Base-by-base conservation (phyloP, 2,113 vertebrate species). In the Clarias gariepinus region DNA sequence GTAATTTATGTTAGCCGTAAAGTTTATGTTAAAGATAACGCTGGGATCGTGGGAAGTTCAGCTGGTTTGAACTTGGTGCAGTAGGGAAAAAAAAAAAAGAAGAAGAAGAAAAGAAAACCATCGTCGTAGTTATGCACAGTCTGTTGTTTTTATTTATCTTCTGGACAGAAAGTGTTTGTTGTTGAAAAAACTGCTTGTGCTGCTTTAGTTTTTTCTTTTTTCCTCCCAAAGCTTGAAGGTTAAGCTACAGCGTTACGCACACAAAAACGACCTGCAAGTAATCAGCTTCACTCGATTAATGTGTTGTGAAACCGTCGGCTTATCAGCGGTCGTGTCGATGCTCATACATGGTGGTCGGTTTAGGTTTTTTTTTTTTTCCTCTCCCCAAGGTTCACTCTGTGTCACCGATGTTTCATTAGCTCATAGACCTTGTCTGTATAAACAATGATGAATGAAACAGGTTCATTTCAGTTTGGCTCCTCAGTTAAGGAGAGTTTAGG, bases 51-150 rank as follows among this genome's bases (percentile, higher is more conserved):
- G 79, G 74, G 81, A 80, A 80, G 83, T 87, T 87, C 89, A 90
- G 87, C 89, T 84, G 89, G 87, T 80, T 86, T 90, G 89, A 60
- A 87, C 76, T 61, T 33, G 4, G 33, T 9, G 25, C 33, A 23
- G 47, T 64, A 30, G 4, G 30, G 2, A 55, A 41, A 57, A 3
- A 16, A 79, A 58, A 19, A 3, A 47, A 47, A 36, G 33, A 36
- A 58, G 18, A 47, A 36, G 33, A 36, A 58, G 18, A 3, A 47
- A 47, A 47, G 47, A 47, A 47, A 47, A 3, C 0, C 12, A 60
- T 80, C 18, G 28, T 13, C 52, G 41, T 6, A 41, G 23, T 64
- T 52, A 11, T 53, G 41, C 81, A 52, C 28, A 13, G 18, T 58
- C 12, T 81, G 10, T 85, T 66, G 7, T 77, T n/a, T 82, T 74